Base-by-base conservation (phyloP, 2,113 vertebrate species). In the Rafetus swinhoei region DNA sequence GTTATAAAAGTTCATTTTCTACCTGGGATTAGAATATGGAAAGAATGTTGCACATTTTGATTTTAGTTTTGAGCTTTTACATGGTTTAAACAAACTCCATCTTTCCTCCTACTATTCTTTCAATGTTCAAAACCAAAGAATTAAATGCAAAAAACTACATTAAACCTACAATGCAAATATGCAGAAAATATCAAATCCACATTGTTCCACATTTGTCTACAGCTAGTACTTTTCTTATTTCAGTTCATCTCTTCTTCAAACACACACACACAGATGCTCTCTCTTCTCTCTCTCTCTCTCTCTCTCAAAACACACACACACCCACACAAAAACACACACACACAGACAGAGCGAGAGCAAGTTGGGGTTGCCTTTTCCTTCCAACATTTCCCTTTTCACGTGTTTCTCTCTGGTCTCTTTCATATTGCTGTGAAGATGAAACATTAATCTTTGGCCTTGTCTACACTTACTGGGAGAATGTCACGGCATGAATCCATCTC, bases 71-170 rank as follows among this genome's bases (percentile, higher is more conserved):
- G 55, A 90, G 52, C 60, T 92, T 95, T 90, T n/a, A 76, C 69
- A 25, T 84, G 57, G 83, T 65, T 91, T 87, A 93, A 95, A 83
- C 6, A 85, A 62, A 53, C 9, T 56, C 86, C 81, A 56, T 59
- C 87, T 92, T 90, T 69, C 54, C 56, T 88, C 76, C 92, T 72
- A 52, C 27, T 76, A 13, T 50, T 95, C 87, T 74, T 81, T 72
- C 81, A 56, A 54, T 19, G 54, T 90, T 86, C 27, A 82, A 93
- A 94, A 92, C 86, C 55, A 87, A 77, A 19, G 32, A 92, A 93
- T 87, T 14, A 90, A 95, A 85, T 52, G 5, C 50, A 59, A 90
- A 93, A 5, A 25, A n/a, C 19, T 82, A 56, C 82, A 95, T 90
- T 29, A 84, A 92, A 92, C 84, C 81, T 82, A 88, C 45, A 87